These are phyloP conservation scores for Aricia agestis DNA, from an alignment of 1,140 invertebrate genomes.

Conservation along the genomic window DNA sequence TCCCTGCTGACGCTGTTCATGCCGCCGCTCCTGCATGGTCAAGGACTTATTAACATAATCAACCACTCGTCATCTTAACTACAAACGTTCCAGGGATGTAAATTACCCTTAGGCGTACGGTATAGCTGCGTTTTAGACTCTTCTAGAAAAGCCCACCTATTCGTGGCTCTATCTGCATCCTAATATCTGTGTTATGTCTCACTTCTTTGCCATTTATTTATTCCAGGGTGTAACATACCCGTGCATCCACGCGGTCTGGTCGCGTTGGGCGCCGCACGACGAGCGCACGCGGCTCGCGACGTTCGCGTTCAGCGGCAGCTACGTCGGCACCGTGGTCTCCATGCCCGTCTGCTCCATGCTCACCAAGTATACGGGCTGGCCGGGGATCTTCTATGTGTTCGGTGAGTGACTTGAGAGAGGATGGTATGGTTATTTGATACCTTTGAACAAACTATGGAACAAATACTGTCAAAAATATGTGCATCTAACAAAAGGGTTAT, in stretches of 20 bases:
- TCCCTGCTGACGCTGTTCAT: constrained; percentile 90
- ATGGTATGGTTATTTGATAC: too few relatives aligned
- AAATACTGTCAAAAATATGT: too few relatives aligned
- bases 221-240: constrained; percentile 92
- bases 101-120: too few relatives aligned
- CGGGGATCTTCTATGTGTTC: constrained; percentile 92
- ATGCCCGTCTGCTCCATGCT: constrained; percentile 86
- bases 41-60: too few relatives aligned
- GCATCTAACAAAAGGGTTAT: too few relatives aligned
- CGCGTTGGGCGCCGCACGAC: constrained; percentile 90
- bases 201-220: neutral
- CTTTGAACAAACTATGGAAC: too few relatives aligned
- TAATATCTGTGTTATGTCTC: too few relatives aligned
- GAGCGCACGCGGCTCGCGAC: constrained; percentile 88
- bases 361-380: constrained; percentile 86
- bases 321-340: constrained; percentile 88
- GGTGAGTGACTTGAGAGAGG: constrained; percentile 71
- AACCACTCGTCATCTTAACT: too few relatives aligned
- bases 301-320: constrained; percentile 88
- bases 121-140: too few relatives aligned
- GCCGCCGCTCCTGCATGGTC: constrained; percentile 72
- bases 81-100: too few relatives aligned
- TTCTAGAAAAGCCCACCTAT: too few relatives aligned
- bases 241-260: constrained; percentile 91
- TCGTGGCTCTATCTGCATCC: too few relatives aligned